phyloP scores from a whole-genome alignment of 2,888 invertebrate genomes.

The Liopterus haemorrhoidalis region DNA sequence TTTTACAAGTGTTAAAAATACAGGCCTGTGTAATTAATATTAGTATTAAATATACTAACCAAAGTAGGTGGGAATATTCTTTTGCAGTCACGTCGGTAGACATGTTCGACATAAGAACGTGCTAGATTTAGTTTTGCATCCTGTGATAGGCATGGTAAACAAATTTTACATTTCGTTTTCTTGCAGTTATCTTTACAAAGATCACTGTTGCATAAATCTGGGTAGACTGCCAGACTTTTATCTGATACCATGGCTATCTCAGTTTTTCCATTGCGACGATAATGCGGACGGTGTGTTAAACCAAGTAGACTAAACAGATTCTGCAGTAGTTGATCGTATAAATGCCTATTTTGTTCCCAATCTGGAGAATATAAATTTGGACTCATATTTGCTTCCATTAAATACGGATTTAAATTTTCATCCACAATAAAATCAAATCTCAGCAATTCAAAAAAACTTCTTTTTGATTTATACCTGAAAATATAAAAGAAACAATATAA shows the following conservation, averaged over 20 bases:
- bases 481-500: too few species aligned
- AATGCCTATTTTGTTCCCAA: constrained; percentile 76
- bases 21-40: too few species aligned
- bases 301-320: constrained; percentile 77
- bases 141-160: constrained; percentile 66
- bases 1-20: too few species aligned
- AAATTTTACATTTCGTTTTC: constrained; percentile 65
- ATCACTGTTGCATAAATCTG: constrained; percentile 57
- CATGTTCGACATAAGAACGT: constrained; percentile 71
- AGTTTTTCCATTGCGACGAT: too few species aligned
- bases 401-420: constrained; percentile 73
- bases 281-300: constrained; percentile 55
- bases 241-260: constrained; percentile 70
- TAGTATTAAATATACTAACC: constrained; percentile 44
- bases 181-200: constrained; percentile 59
- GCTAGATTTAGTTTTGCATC: constrained; percentile 55
- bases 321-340: constrained; percentile 90
- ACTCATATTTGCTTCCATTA: constrained; percentile 98
- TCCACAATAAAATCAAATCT: constrained; percentile 92
- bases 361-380: constrained; percentile 93
- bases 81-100: constrained; percentile 71
- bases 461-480: constrained; percentile 48
- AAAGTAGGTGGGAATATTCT: constrained; percentile 74
- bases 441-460: constrained; percentile 89
- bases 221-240: constrained; percentile 73